Evolutionary conservation across 2,797 vertebrate genomes (phyloP).

Genomic region (Silurus aristotelis): DNA sequence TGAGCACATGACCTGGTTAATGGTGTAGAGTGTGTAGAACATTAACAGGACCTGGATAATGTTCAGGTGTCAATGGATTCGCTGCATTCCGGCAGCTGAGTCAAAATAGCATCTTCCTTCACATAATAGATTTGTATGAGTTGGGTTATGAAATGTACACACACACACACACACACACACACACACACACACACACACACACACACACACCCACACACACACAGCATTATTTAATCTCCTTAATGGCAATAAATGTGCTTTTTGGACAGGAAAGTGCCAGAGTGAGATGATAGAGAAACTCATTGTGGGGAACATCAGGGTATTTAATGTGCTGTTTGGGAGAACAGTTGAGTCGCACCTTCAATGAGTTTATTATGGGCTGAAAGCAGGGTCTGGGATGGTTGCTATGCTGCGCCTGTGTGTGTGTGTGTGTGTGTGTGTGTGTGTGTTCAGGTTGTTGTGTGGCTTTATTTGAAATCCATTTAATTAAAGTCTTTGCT

Average conservation of each 20-base stretch:
- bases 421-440: background rate
- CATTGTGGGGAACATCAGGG: background rate
- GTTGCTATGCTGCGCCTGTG: background rate
- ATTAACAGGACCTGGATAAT: background rate
- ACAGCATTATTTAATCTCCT: conserved; percentile 35
- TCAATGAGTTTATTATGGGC: conserved; percentile 29
- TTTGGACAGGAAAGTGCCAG: conserved; percentile 35
- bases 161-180: too few relatives aligned
- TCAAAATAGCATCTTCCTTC: background rate
- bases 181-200: too few relatives aligned
- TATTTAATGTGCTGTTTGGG: background rate
- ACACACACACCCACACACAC: too few relatives aligned
- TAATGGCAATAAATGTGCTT: conserved; percentile 51
- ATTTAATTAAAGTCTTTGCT: background rate
- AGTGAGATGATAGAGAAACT: conserved; percentile 26
- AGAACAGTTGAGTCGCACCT: background rate
- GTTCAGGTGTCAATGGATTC: background rate
- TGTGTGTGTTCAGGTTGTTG: background rate
- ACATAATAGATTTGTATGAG: background rate
- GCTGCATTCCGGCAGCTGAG: background rate
- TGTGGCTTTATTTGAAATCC: background rate
- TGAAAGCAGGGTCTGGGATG: background rate
- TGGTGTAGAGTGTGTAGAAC: background rate
- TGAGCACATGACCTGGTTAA: background rate
- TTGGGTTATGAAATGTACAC: background rate